A percentile compares a stretch with the other conserved stretches of the same genome.
Conservation (phyloP, 2,113 vertebrate genomes). For the Gadus macrocephalus region DNA sequence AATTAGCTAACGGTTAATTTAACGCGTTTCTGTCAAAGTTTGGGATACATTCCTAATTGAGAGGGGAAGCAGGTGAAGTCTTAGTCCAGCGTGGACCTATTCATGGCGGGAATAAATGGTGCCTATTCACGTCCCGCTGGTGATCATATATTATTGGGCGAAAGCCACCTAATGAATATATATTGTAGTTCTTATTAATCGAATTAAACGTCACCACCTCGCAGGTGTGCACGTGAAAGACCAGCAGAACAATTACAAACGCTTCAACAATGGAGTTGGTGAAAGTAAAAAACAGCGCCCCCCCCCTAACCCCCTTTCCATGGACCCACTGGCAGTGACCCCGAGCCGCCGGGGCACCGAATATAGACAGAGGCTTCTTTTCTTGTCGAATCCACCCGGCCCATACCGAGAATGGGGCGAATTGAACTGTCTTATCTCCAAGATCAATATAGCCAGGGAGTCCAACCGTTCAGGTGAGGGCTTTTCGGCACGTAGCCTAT, state of each 20-base stretch:
- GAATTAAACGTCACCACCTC: conserved; percentile 84
- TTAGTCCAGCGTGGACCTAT: conserved; percentile 89
- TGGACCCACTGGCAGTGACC: conserved; percentile 67
- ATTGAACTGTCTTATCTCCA: no score
- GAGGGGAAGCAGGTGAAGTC: conserved; percentile 99
- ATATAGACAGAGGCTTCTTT: conserved; percentile 24
- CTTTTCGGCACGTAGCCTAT: no score
- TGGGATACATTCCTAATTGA: conserved; percentile 99
- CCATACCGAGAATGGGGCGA: no score
- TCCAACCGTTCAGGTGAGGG: no score
- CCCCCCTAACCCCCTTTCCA: conserved; percentile 23
- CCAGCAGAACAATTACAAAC: conserved; percentile 72
- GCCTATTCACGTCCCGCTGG: conserved; percentile 84
- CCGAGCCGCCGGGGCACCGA: conserved; percentile 37
- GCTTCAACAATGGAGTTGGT: conserved; percentile 78
- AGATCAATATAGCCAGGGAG: no score
- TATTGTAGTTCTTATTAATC: conserved; percentile 93
- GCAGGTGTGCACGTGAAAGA: conserved; percentile 89
- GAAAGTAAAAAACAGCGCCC: conserved; percentile 29
- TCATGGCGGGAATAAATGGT: conserved; percentile 89
- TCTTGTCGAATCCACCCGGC: background rate
- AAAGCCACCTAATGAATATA: conserved; percentile 95
- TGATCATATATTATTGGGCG: conserved; percentile 90
- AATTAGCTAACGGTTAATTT: conserved; percentile 99
- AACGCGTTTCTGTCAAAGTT: conserved; percentile 96